phyloP scores from a whole-genome alignment of 2,797 vertebrate genomes.

The Rhinogobio ventralis region DNA sequence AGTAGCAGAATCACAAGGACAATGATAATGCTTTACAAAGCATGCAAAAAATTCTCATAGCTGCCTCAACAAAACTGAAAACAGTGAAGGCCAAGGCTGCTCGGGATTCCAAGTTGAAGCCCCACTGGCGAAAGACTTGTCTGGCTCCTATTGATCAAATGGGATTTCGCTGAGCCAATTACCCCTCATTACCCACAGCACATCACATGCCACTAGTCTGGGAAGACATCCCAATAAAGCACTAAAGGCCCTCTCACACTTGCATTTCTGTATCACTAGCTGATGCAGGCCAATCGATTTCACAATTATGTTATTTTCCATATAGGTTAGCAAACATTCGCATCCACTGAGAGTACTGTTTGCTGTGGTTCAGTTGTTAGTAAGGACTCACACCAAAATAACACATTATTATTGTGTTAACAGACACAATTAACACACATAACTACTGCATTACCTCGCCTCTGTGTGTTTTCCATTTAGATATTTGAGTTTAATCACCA shows the following conservation, averaged over 20 bases:
- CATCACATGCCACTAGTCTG: constrained; percentile 50
- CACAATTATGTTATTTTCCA: constrained; percentile 23
- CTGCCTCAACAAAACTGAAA: constrained; percentile 7
- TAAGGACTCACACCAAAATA: background rate
- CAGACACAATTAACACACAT: background rate
- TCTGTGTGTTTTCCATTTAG: constrained; percentile 15
- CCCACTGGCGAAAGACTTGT: constrained; percentile 27
- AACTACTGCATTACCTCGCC: background rate
- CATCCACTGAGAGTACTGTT: constrained; percentile 12
- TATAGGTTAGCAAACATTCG: constrained; percentile 27
- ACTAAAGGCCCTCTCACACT: constrained; percentile 24
- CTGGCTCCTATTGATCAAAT: constrained; percentile 71
- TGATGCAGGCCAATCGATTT: constrained; percentile 2
- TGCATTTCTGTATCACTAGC: background rate
- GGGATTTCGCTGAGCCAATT: constrained; percentile 60
- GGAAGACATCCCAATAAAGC: constrained; percentile 48
- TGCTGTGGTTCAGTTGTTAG: background rate
- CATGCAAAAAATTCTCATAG: background rate
- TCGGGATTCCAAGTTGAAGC: constrained; percentile 25
- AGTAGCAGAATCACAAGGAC: background rate
- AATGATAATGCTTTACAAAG: background rate
- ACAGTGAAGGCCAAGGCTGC: background rate
- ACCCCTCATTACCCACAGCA: constrained; percentile 60
- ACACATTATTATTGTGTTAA: background rate
- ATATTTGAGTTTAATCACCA: background rate